Evolutionary conservation across 2,797 vertebrate genomes (phyloP).

Genomic region (Centroberyx gerrardi): DNA sequence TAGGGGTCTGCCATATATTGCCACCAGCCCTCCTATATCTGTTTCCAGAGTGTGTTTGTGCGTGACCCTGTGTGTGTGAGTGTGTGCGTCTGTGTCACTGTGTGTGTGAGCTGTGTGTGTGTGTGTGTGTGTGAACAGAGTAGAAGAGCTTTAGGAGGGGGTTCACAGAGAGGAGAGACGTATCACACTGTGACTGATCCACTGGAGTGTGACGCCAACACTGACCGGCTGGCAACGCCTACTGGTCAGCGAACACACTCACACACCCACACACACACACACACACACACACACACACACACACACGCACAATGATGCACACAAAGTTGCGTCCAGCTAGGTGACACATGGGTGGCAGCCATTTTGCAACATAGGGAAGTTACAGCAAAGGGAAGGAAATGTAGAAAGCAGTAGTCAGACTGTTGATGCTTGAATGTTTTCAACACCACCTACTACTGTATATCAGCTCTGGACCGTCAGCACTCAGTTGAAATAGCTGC

Average conservation of each 20-base stretch:
- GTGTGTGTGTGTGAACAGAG: background rate
- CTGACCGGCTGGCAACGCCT: background rate
- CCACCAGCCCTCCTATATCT: no score
- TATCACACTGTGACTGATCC: constrained; percentile 5
- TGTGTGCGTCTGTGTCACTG: background rate
- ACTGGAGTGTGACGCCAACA: background rate
- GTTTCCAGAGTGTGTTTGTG: background rate
- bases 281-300: background rate
- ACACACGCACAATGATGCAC: background rate
- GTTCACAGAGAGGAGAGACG: background rate
- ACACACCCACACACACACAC: constrained; percentile 2
- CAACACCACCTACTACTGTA: constrained; percentile 41
- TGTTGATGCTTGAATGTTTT: background rate
- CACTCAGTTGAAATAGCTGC: constrained; percentile 16
- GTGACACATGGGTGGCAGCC: background rate
- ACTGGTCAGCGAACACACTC: background rate
- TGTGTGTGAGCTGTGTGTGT: background rate
- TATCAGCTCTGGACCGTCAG: background rate
- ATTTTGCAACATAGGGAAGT: constrained; percentile 71
- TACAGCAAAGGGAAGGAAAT: constrained; percentile 53
- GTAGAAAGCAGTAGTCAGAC: constrained; percentile 48
- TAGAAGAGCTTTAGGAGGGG: background rate
- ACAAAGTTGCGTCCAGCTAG: constrained; percentile 18
- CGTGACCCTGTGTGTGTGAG: background rate
- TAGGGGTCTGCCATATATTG: no score